Percentiles rank a stretch among this genome's conserved stretches.
These are phyloP conservation scores for Zaprionus ornatus DNA, from an alignment of 1,140 invertebrate genomes.

Conservation along the genomic window DNA sequence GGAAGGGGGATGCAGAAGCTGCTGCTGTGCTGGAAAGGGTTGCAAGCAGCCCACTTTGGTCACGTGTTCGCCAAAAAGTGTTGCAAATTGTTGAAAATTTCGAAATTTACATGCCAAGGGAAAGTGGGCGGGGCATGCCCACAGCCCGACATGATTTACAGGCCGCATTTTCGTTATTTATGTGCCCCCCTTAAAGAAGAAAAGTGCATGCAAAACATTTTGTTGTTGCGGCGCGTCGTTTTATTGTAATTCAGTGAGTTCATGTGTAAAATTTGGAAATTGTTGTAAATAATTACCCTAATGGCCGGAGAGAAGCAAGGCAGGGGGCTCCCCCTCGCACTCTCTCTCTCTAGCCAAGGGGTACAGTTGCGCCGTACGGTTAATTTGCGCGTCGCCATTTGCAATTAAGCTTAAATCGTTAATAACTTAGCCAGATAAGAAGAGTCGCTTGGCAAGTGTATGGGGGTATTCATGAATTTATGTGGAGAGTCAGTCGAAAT, in stretches of 20 bases:
- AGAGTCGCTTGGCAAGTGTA: conserved; percentile 39
- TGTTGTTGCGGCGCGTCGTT: conserved; percentile 50
- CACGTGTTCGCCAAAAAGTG: conserved; percentile 74
- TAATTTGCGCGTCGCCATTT: conserved; percentile 77
- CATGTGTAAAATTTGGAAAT: conserved; percentile 80
- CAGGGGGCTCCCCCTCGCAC: background rate
- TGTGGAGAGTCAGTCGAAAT: conserved; percentile 41
- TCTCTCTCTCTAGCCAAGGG: background rate
- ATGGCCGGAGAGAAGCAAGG: conserved; percentile 35
- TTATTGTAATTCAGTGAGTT: conserved; percentile 66
- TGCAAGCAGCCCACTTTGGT: conserved; percentile 22
- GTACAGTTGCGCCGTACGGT: conserved; percentile 48
- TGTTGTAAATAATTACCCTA: conserved; percentile 82
- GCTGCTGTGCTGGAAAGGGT: conserved; percentile 45
- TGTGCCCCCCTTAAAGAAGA: conserved; percentile 35
- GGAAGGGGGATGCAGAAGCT: background rate
- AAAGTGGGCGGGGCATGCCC: conserved; percentile 10
- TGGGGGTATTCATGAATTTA: conserved; percentile 50
- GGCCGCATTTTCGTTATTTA: conserved; percentile 70
- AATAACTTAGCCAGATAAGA: conserved; percentile 79
- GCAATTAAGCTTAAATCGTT: conserved; percentile 81
- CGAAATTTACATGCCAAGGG: conserved; percentile 60
- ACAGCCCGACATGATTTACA: conserved; percentile 61
- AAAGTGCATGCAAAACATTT: conserved; percentile 74
- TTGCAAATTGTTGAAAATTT: conserved; percentile 78